Evolutionary conservation across 2,888 invertebrate genomes (phyloP).

Genomic region (Tetragonisca angustula): DNA sequence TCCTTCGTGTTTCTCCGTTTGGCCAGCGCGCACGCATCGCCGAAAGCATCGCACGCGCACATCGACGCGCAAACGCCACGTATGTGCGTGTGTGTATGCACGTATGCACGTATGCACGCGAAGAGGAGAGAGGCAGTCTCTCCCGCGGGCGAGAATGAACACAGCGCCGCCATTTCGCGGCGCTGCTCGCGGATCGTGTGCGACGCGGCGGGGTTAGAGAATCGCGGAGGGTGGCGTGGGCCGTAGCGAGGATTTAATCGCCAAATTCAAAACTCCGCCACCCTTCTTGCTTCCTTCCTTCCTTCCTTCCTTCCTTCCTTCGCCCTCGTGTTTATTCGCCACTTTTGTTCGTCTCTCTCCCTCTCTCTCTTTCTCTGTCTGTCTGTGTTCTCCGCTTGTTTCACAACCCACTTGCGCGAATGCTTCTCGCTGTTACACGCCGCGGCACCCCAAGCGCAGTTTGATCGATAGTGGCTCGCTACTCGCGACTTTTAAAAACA

Average conservation of each 20-base stretch:
- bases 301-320: constrained; percentile 12
- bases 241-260: constrained; percentile 72
- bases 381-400: background rate
- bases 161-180: constrained; percentile 74
- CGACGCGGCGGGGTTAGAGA: constrained; percentile 11
- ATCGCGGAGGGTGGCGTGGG: constrained; percentile 11
- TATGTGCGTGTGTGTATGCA: too few relatives aligned
- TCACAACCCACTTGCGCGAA: background rate
- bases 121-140: constrained; percentile 42
- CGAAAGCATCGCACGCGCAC: background rate
- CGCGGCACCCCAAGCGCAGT: too few relatives aligned
- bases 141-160: constrained; percentile 68
- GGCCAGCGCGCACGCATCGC: background rate
- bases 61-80: background rate
- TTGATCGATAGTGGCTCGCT: background rate
- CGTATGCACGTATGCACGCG: too few relatives aligned
- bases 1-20: constrained; percentile 40
- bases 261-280: constrained; percentile 71
- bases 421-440: too few relatives aligned
- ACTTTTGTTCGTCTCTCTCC: background rate
- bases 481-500: background rate
- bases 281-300: constrained; percentile 45
- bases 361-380: too few relatives aligned
- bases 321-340: background rate
- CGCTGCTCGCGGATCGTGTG: constrained; percentile 44